Conservation (phyloP, 2,113 vertebrate species). For the Siniperca chuatsi region DNA sequence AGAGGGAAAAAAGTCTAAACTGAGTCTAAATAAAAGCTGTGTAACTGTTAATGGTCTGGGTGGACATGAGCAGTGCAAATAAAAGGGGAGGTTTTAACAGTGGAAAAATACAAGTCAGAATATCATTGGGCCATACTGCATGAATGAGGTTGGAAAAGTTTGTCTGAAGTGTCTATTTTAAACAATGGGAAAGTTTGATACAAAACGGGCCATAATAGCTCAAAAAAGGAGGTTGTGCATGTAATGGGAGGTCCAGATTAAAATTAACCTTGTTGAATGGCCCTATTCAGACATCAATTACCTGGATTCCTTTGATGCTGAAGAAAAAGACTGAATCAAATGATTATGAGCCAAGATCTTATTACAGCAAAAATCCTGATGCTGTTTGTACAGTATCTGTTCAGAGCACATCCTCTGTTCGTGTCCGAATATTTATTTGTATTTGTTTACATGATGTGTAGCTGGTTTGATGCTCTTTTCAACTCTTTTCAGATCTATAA, state of each 20-base stretch:
- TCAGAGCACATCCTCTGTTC: neutral
- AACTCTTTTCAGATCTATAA: neutral
- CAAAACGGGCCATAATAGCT: neutral
- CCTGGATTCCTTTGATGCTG: too few relatives aligned
- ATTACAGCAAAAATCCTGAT: neutral
- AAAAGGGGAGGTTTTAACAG: neutral
- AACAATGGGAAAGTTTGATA: too few relatives aligned
- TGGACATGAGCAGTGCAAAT: too few relatives aligned
- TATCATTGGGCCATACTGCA: too few relatives aligned
- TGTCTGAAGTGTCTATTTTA: too few relatives aligned
- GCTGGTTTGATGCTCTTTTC: neutral
- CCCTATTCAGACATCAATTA: neutral
- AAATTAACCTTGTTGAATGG: neutral
- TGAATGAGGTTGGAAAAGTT: too few relatives aligned
- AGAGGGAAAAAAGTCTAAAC: neutral
- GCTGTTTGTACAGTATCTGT: neutral
- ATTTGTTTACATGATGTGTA: neutral
- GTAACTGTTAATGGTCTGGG: neutral
- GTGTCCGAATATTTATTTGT: neutral
- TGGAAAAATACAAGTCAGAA: too few relatives aligned
- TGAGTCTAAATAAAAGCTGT: neutral
- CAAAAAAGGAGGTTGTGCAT: neutral
- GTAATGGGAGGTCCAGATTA: neutral
- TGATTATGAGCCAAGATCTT: neutral
- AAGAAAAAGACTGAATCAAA: neutral